Base-by-base conservation (phyloP, 1,140 invertebrate species). In the Hormaphis cornu region DNA sequence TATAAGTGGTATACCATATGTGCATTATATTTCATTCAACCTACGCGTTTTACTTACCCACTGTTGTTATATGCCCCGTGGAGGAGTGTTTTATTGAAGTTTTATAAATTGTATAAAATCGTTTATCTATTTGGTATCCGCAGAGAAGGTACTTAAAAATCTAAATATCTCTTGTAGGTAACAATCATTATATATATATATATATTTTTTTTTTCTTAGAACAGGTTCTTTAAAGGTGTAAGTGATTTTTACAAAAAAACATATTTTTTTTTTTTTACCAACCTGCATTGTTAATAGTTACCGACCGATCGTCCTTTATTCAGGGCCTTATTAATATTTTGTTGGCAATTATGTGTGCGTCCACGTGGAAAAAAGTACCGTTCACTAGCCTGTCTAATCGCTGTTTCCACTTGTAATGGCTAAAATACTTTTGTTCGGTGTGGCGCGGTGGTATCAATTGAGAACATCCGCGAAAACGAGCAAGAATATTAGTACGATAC, bases 341-440 rank as follows among this genome's bases (percentile, higher is more conserved):
- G 37, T 14, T 7, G 14, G 30, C 28, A 30, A 63, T 44, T 48
- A n/a, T 63, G 42, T 50, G 58, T 6, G 61, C 28, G 44, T 66
- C 18, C 30, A 10, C 42, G 28, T 66, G 61, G 58, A 66, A 66
- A 66, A 50, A 10, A 9, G 40, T 58, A 40, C 33, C 35, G 54
- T 58, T 58, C 7, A 10, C 22, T 9, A 8, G 20, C 22, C 20
- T 58, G 14, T 40, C 14, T 7, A 58, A 58, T 58, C 16, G 54
- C 20, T n/a, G 22, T 40, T 58, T 40, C 22, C 14, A n/a, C n/a
- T 6, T 40, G 4, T 7, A 26, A 20, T 22, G 54, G 28, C 7
- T n/a, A n/a, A n/a, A n/a, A n/a, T n/a, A n/a, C 12, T 40, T 40
- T 58, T 40, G 22, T 58, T 40, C 40, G 14, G 30, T 1, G n/a